Evolutionary conservation across 2,113 vertebrate species (phyloP), one percentile per base, ranked within the genome.

Genomic region (Andinoacara biseriatus): DNA sequence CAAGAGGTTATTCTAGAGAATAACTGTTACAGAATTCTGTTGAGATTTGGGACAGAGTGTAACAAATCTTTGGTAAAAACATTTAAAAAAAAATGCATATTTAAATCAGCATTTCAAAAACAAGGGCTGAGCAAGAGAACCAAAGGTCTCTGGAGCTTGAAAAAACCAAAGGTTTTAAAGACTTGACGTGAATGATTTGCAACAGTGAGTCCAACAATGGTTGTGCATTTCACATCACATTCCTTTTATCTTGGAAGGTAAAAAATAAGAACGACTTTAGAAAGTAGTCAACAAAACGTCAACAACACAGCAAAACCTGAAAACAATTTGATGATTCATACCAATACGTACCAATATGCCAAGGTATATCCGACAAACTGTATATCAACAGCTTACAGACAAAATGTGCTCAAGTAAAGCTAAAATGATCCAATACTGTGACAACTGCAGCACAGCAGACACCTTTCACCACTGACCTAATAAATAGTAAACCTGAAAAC

Each of bases 401-500:
- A 38, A 76, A 24, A 75, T 49, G 20, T 29, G 15, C 43, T 72
- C 43, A 56, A 18, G n/a, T 20, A 59, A 58, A 75, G 18, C 20
- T 57, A 5, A 80, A 57, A 9, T 20, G 9, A 31, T 15, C 61
- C 46, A 72, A n/a, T 72, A 31, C 26, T 72, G 67, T 54, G 46
- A 54, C 63, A 40, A 57, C 24, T 1, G 61, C 43, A 65, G 22
- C 77, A 61, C 57, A 77, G 31, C 40, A 74, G 35, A 54, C 46
- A 52, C 24, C 40, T 75, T 80, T 75, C 63, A 67, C 69, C 54
- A 24, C 43, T 52, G 58, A 62, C 74, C 67, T 11, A 69, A 82
- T 31, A 72, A 63, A 80, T 26, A 65, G 72, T 52, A 24, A 79
- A 74, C 46, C 62, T 38, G 46, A 85, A 74, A 79, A 86, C 77